Conservation (phyloP, 1,140 invertebrate genomes). For the Drosophila seguyi region DNA sequence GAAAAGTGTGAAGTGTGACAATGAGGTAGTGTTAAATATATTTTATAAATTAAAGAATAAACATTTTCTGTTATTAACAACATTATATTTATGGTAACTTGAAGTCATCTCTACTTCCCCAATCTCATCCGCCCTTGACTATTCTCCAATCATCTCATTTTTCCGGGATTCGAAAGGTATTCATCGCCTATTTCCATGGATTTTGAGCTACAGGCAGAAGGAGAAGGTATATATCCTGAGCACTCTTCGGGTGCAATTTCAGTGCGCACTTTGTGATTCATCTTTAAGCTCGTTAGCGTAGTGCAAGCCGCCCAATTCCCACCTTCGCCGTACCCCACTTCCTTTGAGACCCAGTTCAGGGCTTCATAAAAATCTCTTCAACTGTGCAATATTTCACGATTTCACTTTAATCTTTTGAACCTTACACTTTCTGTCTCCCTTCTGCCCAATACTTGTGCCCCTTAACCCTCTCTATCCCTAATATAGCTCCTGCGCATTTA, state of each 20-base stretch:
- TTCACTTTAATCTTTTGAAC: conserved; percentile 69
- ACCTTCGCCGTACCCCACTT: not conserved
- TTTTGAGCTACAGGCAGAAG: not conserved
- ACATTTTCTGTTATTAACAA: too few relatives aligned
- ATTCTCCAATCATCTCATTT: conserved; percentile 1
- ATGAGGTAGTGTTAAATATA: not conserved
- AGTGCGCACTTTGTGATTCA: conserved; percentile 51
- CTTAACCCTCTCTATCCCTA: not conserved
- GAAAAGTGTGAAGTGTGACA: not conserved
- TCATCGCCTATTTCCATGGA: not conserved
- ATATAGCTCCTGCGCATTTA: not conserved
- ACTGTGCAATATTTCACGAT: conserved; percentile 79
- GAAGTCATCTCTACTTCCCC: not conserved
- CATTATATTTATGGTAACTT: not conserved
- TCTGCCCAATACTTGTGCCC: not conserved
- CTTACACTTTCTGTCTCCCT: not conserved
- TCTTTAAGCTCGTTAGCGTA: conserved; percentile 71
- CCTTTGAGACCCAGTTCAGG: conserved; percentile 59
- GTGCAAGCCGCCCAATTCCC: conserved; percentile 20
- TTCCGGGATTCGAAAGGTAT: not conserved
- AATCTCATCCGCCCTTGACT: conserved; percentile 15
- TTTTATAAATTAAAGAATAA: not conserved
- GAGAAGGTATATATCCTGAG: conserved; percentile 2
- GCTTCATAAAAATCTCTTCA: conserved; percentile 81
- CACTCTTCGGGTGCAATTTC: conserved; percentile 38